A percentile compares a stretch with the other conserved stretches of the same genome.
Evolutionary conservation across 2,113 vertebrate genomes (phyloP).

Genomic region (Corythornis madagascariensis): DNA sequence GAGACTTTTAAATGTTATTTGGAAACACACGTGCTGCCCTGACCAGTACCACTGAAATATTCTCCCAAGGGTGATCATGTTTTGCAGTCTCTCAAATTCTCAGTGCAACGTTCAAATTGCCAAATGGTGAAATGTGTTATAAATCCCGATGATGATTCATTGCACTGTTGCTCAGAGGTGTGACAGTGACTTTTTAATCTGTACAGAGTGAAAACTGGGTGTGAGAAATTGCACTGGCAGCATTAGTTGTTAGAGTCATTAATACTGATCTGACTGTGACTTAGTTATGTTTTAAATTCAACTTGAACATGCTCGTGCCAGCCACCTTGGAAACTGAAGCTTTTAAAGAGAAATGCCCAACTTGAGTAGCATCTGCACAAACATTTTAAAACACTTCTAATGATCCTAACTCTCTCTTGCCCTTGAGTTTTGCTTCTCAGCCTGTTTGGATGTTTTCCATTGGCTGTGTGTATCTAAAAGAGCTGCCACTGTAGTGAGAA

Average conservation of each 20-base stretch:
- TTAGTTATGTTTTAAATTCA: neutral
- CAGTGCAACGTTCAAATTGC: neutral
- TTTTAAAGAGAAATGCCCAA: neutral
- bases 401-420: neutral
- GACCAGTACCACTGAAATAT: neutral
- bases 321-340: neutral
- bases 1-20: neutral
- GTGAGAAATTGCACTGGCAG: slow-evolving; percentile 27
- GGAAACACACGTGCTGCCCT: neutral
- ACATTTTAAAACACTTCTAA: neutral
- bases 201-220: neutral
- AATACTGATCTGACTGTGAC: neutral
- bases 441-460: neutral
- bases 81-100: neutral
- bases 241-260: neutral
- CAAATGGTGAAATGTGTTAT: neutral
- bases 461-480: neutral
- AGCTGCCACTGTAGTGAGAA: neutral
- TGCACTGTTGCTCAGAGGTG: neutral
- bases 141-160: neutral
- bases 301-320: neutral
- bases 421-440: neutral
- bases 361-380: neutral
- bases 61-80: neutral
- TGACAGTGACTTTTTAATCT: neutral